Percentiles rank a stretch among this genome's conserved stretches.
phyloP scores from a whole-genome alignment of 2,113 vertebrate genomes.

The Chelonoidis abingdonii region DNA sequence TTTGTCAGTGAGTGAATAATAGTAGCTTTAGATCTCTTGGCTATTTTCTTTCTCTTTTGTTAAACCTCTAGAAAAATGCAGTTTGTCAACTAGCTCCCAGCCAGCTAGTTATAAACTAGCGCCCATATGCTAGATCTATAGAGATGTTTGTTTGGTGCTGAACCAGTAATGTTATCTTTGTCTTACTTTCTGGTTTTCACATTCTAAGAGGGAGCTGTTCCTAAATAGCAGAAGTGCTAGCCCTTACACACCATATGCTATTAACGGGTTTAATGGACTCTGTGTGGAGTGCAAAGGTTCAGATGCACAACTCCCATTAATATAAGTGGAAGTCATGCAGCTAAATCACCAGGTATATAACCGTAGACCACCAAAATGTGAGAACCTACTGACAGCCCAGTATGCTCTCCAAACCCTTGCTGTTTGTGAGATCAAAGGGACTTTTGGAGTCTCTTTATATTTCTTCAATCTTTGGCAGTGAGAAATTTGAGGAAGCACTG shows the following conservation, averaged over 20 bases:
- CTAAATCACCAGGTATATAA: background rate
- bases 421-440: background rate
- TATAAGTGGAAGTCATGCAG: background rate
- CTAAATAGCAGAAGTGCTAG: background rate
- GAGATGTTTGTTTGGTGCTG: background rate
- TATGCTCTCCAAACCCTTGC: background rate
- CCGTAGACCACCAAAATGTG: background rate
- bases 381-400: background rate
- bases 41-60: background rate
- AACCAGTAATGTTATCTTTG: conserved; percentile 8
- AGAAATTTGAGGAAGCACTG: background rate
- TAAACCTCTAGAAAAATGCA: background rate
- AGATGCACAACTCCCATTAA: background rate
- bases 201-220: background rate
- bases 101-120: conserved; percentile 24
- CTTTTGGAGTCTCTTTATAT: background rate
- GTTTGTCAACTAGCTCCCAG: conserved; percentile 17
- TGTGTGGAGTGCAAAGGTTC: background rate
- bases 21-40: background rate
- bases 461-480: background rate
- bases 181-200: background rate
- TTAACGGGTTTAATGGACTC: background rate
- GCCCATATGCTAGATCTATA: background rate
- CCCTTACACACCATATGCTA: conserved; percentile 1
- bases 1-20: background rate